Evolutionary conservation across 2,888 invertebrate species (phyloP), one percentile per base, ranked within the genome.

Genomic region (Alsophila aescularia): DNA sequence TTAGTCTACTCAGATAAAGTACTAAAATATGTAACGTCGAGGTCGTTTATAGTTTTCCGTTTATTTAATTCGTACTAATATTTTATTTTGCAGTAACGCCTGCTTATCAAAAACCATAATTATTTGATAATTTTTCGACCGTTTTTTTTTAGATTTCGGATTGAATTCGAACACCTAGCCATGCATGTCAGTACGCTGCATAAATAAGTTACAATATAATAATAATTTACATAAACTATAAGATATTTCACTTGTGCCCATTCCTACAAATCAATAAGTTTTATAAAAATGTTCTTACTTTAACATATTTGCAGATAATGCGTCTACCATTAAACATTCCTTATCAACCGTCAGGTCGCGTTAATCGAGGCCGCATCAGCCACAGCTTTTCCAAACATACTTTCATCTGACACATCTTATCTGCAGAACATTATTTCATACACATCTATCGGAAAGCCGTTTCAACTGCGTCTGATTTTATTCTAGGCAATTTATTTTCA

Each of bases 401-500:
- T 87, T 71, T 72, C 82, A 82, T 79, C 81, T 73, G 82, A 71
- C 85, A 65, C 78, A 81, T 86, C 88, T 89, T 90, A 90, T 89
- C 90, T 85, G 45, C 60, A 72, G 68, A 72, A 82, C 87, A 87
- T 87, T 90, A 90, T 89, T 90, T 90, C 90, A 90, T 88, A 86
- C 83, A 84, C 85, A 90, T 87, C 87, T 89, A 90, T 90, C 90
- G 90, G 90, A 89, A 90, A 90, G 83, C 88, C 90, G 87, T 91
- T 89, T 75, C 78, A 79, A 87, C 83, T 83, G 83, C 79, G 87
- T 85, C 82, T 87, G 87, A 90, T 89, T 90, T 90, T 89, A 91
- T 91, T 91, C 91, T 90, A 85, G 85, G 91, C 91, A 91, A 91
- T 91, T 91, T 91, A 91, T 90, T 91, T 91, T 91, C 91, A 91